Percentiles rank a stretch among this genome's conserved stretches.
Evolutionary conservation across 2,888 invertebrate genomes (phyloP).

Genomic region (Eupeodes luniger): DNA sequence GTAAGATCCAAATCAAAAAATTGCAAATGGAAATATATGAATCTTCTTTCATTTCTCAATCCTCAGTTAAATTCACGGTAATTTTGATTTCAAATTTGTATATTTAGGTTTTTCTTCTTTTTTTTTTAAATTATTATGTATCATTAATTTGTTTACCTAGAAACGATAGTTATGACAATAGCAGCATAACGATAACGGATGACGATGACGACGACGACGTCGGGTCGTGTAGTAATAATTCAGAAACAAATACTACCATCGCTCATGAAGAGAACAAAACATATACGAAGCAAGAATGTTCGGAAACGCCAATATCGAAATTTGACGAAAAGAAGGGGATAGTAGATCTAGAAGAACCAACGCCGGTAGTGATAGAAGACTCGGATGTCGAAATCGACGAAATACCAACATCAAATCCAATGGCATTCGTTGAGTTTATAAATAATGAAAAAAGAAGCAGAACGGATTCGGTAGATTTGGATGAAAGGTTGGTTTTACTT

Average conservation of each 20-base stretch:
- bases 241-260: neutral
- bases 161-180: neutral
- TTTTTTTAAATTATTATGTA: neutral
- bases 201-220: neutral
- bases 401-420: too few relatives aligned
- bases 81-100: neutral
- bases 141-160: neutral
- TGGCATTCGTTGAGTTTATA: neutral
- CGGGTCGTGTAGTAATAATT: neutral
- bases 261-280: neutral
- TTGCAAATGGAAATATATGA: slow-evolving; percentile 31
- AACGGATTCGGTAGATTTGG: neutral
- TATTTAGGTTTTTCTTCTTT: neutral
- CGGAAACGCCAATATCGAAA: neutral
- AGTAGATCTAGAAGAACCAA: neutral
- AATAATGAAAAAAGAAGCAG: neutral
- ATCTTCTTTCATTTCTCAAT: neutral
- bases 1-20: neutral
- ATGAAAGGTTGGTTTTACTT: neutral
- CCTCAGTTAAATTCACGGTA: neutral
- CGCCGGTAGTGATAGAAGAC: neutral
- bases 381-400: neutral
- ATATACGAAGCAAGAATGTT: neutral
- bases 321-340: neutral
- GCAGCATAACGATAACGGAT: neutral